A percentile compares a stretch with the other conserved stretches of the same genome.
Conservation (phyloP, 2,797 vertebrate genomes). For the Poliocrania exsul region DNA sequence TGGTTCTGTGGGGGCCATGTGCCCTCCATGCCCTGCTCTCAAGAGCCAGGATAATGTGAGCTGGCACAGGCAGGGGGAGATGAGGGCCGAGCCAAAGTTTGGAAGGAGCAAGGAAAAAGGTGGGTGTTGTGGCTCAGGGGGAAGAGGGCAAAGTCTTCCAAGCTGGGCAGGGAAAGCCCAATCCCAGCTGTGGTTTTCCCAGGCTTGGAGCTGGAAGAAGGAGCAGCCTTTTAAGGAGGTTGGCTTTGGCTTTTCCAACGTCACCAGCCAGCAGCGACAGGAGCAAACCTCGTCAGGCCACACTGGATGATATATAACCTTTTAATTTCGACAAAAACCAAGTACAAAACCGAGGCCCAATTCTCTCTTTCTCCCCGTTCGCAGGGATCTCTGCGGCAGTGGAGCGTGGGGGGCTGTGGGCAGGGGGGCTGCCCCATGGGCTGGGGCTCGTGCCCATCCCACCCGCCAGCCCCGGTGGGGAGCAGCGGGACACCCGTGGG, state of each 20-base stretch:
- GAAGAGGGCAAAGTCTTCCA: not conserved
- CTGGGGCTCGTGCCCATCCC: not conserved
- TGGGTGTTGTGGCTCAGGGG: rapidly evolving
- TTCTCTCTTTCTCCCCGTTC: not conserved
- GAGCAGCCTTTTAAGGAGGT: not conserved
- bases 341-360: constrained; percentile 65
- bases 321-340: constrained; percentile 56
- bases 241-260: rapidly evolving
- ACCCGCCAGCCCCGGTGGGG: not conserved
- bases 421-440: not conserved
- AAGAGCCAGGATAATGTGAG: rapidly evolving
- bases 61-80: not conserved
- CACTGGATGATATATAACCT: not conserved
- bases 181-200: not conserved
- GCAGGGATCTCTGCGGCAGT: not conserved
- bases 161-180: rapidly evolving
- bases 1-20: not conserved
- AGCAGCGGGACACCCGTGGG: not conserved
- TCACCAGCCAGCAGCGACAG: rapidly evolving
- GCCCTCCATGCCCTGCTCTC: not conserved
- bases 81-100: rapidly evolving
- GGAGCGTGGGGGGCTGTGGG: not conserved
- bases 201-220: not conserved
- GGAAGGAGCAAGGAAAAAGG: not conserved
- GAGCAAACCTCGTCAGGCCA: not conserved